Base-by-base conservation (phyloP, 2,888 invertebrate species). In the Agrochola lychnidis region DNA sequence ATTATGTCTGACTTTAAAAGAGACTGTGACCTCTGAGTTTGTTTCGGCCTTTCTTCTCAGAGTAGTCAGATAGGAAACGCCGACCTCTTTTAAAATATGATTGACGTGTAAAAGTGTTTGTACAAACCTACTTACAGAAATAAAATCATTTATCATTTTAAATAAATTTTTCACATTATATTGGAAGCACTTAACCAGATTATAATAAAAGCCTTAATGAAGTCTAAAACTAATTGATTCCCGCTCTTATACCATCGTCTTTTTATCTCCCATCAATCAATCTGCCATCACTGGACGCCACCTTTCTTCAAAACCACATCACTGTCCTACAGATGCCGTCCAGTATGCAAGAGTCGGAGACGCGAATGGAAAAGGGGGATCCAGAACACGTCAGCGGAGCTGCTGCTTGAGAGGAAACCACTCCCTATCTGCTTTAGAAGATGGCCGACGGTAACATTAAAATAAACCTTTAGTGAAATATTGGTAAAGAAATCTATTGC, bases 331-430 rank as follows among this genome's bases (percentile, higher is more conserved):
- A 94, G 95, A 83, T 94, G 95, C 77, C 93, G 93, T 0, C 94
- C 94, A 5, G 76, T 93, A 0, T 94, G 95, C 84, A 94, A 93
- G 77, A 93, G 88, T 42, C 91, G 94, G 0, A 88, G 93, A 68
- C 90, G 93, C 0, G 82, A 90, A 48, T 94, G 93, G 94, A 90
- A 91, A 5, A 93, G 92, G 0, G n/a, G 85, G 59, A 51, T 88
- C 2, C 93, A 91, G 77, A 88, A 92, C 53, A 92, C 93, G 0
- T 94, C 94, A 7, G 92, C 90, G 1, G 94, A 95, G 71, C 89
- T 93, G 14, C 78, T 93, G 4, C 75, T 94, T 0, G 93, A 94
- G 62, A 89, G 91, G 76, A 93, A 93, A 82, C 92, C 93, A 0
- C 45, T 86, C 0, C 83, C 91, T 10, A 89, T 91, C 5, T 95